Conservation (phyloP, 1,140 invertebrate species). For the Drosophila novamexicana region DNA sequence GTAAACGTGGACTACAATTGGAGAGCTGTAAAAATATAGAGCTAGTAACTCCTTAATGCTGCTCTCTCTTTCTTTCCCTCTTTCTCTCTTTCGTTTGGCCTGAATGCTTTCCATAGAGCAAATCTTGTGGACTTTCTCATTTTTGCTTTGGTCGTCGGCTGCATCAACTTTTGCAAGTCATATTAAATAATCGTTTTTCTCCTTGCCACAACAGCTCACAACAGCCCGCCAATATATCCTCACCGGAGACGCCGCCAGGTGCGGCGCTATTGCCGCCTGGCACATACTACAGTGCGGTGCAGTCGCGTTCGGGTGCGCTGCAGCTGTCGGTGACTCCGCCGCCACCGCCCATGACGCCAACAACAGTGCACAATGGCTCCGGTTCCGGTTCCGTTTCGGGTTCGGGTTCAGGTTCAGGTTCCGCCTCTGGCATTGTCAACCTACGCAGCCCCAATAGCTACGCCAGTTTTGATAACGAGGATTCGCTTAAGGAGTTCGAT, state of each 20-base stretch:
- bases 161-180: too few species aligned
- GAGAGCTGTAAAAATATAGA: too few species aligned
- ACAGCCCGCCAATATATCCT: constrained; percentile 52
- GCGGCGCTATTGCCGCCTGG: constrained; percentile 39
- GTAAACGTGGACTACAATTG: too few species aligned
- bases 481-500: constrained; percentile 81
- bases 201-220: constrained; percentile 31
- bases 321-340: constrained; percentile 62
- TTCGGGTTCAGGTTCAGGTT: constrained; percentile 21
- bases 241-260: constrained; percentile 54
- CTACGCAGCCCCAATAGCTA: constrained; percentile 77
- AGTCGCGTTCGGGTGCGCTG: constrained; percentile 44
- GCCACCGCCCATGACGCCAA: constrained; percentile 59
- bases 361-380: constrained; percentile 48
- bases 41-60: too few species aligned
- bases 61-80: background rate
- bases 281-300: constrained; percentile 43
- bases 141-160: background rate
- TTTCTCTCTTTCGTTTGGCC: background rate
- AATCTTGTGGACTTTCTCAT: background rate
- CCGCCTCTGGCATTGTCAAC: constrained; percentile 26
- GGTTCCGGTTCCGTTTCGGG: constrained; percentile 31
- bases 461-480: constrained; percentile 81
- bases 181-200: background rate
- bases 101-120: too few species aligned